Percentiles rank a stretch among this genome's conserved stretches.
These are phyloP conservation scores for Micropterix aruncella DNA, from an alignment of 2,888 invertebrate genomes.

Conservation along the genomic window DNA sequence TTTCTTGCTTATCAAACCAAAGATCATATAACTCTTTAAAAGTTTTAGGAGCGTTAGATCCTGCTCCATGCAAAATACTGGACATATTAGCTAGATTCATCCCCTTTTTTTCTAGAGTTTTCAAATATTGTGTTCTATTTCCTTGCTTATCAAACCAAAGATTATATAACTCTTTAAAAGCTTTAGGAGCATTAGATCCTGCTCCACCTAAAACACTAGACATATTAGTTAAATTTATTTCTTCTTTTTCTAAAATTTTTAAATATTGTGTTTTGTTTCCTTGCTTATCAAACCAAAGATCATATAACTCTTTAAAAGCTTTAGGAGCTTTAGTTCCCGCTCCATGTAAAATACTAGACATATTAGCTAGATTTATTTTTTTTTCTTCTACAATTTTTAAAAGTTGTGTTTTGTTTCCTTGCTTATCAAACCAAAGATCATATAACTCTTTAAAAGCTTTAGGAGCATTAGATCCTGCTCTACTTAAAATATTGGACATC, in stretches of 20 bases:
- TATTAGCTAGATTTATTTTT: conserved; percentile 10
- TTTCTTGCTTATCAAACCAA: conserved; percentile 15
- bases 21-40: conserved; percentile 17
- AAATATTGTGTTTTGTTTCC: conserved; percentile 13
- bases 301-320: conserved; percentile 16
- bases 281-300: conserved; percentile 15
- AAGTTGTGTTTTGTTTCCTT: conserved; percentile 13
- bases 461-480: conserved; percentile 15
- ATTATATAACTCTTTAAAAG: conserved; percentile 12
- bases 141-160: conserved; percentile 15
- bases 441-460: conserved; percentile 16
- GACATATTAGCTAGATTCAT: conserved; percentile 12
- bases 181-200: conserved; percentile 10
- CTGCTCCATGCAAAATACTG: conserved; percentile 15
- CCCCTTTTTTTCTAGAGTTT: conserved; percentile 11
- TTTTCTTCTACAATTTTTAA: conserved; percentile 11
- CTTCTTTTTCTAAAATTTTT: conserved; percentile 1
- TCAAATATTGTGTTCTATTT: conserved; percentile 13
- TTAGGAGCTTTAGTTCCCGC: conserved; percentile 14
- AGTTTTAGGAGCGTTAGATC: conserved; percentile 14
- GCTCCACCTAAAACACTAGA: conserved; percentile 13
- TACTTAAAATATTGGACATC: conserved; percentile 15
- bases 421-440: conserved; percentile 16
- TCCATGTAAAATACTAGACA: conserved; percentile 15
- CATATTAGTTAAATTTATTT: conserved; percentile 10